Evolutionary conservation across 2,888 invertebrate genomes (phyloP), one percentile per base, ranked within the genome.

Genomic region (Ochropleura plecta): DNA sequence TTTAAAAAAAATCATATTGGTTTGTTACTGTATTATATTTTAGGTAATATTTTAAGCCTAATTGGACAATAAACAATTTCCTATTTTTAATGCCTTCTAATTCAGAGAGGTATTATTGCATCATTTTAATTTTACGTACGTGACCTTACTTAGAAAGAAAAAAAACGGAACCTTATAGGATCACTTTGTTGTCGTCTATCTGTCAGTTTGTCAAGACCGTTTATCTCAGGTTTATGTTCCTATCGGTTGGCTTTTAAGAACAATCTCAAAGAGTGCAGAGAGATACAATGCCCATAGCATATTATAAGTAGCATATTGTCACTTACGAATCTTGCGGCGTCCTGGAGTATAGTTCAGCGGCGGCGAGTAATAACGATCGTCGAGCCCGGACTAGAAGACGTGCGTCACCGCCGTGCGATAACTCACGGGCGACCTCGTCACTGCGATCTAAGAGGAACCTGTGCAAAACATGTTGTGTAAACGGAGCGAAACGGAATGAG

Each of bases 401-500:
- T 46, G 95, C 95, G 84, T 95, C 95, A 0, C 96, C 95, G 5
- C 96, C 95, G 67, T 90, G 90, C 0, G 94, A 92, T 59, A 95
- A 78, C 85, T 95, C 95, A 3, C 95, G 93, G 0, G 95, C 96
- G 46, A 96, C 93, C 78, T 96, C 96, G 73, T 96, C 96, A 79
- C 96, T 95, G 46, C 96, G 94, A 82, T 96, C 96, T 66, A 96
- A 82, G 0, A 96, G 91, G 86, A 96, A 96, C 80, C 96, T 96
- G 87, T 0, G 40, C 44, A 18, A 49, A 49, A 65, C 0, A 48
- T 8, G 20, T 0, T 14, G 5, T 12, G 4, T 71, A 3, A 20
- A 49, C 16, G 49, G 48, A 48, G 48, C 49, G 49, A 49, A 5
- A 6, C 49, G 49, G 5, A 16, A 16, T 49, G 14, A 49, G 49